These are phyloP conservation scores for Dissostichus mawsoni DNA, from an alignment of 2,113 vertebrate genomes.

Conservation along the genomic window DNA sequence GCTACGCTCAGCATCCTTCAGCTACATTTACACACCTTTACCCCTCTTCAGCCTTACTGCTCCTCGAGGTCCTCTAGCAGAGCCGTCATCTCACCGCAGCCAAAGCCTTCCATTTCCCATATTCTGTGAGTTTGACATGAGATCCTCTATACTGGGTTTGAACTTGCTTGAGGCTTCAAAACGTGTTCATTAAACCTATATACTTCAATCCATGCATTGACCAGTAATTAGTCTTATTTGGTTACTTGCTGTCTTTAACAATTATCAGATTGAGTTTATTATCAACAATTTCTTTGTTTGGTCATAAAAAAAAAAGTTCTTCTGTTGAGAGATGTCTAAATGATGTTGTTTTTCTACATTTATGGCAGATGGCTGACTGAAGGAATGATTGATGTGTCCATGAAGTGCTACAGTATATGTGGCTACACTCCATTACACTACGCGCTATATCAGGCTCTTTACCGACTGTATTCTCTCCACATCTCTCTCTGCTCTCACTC, in stretches of 20 bases:
- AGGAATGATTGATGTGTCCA: slow-evolving; percentile 35
- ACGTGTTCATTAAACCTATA: slow-evolving; percentile 1
- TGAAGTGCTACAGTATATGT: slow-evolving; percentile 13
- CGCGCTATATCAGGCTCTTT: slow-evolving; percentile 14
- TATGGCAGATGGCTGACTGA: slow-evolving; percentile 29
- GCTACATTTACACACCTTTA: slow-evolving; percentile 43
- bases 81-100: slow-evolving; percentile 22
- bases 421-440: slow-evolving; percentile 34
- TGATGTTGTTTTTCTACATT: slow-evolving; percentile 24
- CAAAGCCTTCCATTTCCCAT: slow-evolving; percentile 24
- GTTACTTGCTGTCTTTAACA: neutral
- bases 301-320: neutral
- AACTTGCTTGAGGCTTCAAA: neutral
- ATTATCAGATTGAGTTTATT: neutral
- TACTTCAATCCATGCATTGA: slow-evolving; percentile 5
- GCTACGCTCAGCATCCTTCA: slow-evolving; percentile 17
- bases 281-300: neutral
- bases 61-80: slow-evolving; percentile 28
- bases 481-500: slow-evolving; percentile 45
- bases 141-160: slow-evolving; percentile 7
- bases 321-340: neutral
- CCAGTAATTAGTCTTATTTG: neutral
- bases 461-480: slow-evolving; percentile 38
- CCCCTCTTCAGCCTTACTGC: slow-evolving; percentile 28
- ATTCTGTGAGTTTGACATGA: slow-evolving; percentile 13